A percentile compares a stretch with the other conserved stretches of the same genome.
Evolutionary conservation across 2,888 invertebrate genomes (phyloP).

Genomic region (Eilema caniola): DNA sequence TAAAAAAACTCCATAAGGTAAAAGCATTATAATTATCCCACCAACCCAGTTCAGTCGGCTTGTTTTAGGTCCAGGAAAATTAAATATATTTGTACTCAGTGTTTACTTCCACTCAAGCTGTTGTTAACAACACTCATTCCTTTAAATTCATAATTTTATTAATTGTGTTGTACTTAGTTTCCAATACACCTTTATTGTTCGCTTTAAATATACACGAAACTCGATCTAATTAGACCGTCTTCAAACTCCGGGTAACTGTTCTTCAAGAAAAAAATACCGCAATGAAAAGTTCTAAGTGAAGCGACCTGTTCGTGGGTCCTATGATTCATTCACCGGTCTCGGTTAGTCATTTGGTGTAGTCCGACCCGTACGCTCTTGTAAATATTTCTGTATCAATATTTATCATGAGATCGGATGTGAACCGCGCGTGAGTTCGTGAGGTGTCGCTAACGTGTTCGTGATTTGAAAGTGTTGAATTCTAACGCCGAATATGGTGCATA

Average conservation of each 20-base stretch:
- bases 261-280: slow-evolving; percentile 73
- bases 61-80: not conserved
- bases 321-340: slow-evolving; percentile 74
- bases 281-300: slow-evolving; percentile 75
- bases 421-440: slow-evolving; percentile 7
- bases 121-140: not conserved
- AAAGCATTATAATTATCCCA: not conserved
- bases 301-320: slow-evolving; percentile 67
- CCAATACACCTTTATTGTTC: not conserved
- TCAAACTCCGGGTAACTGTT: slow-evolving; percentile 70
- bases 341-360: slow-evolving; percentile 69
- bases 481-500: slow-evolving; percentile 8
- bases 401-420: slow-evolving; percentile 43
- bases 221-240: slow-evolving; percentile 65
- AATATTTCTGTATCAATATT: slow-evolving; percentile 78
- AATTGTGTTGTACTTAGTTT: not conserved
- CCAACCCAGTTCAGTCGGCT: not conserved
- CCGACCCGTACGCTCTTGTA: slow-evolving; percentile 66
- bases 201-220: slow-evolving; percentile 25
- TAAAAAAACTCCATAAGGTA: not conserved
- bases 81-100: not conserved
- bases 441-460: slow-evolving; percentile 9
- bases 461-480: not conserved
- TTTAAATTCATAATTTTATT: not conserved
- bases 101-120: not conserved